Evolutionary conservation across 1,140 invertebrate genomes (phyloP), one percentile per base, ranked within the genome.

Genomic region (Drosophila carrolli): DNA sequence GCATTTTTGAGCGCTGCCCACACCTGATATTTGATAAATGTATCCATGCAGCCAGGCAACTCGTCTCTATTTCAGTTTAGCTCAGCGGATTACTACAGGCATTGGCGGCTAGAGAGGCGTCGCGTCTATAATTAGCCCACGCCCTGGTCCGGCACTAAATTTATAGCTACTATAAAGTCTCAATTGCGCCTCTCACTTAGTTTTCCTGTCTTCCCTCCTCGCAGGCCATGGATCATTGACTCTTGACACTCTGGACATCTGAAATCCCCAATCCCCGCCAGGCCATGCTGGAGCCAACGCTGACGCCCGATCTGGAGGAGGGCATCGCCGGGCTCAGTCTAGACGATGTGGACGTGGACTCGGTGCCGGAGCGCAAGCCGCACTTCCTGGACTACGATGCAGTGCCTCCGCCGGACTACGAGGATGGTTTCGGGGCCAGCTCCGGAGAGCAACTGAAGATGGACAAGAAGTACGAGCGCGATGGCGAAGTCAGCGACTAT

Each of bases 351-450:
- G 89, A 89, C 46, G 76, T 91, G 8, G 88, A 92, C 62, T 80
- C 73, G 7, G 84, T 92, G 38, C 68, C 92, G 10, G 85, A 93
- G 32, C 93, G 93, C 65, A 93, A 93, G 57, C 93, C 93, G 13
- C 94, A 94, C 81, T 94, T 94, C 68, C 91, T 94, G n/a, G 94
- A 94, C 76, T 94, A 94, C 74, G 94, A 94, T 81, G 94, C 94
- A 48, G 93, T 93, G 51, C 92, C 92, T 37, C 93, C 94, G 46
- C 93, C 93, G 14, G 93, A 93, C 62, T 93, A 93, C 32, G 94
- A 93, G 65, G 94, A 93, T 66, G 78, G 75, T 8, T 75, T 81
- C 32, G 72, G 76, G 0, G 38, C 67, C 0, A 57, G 63, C 6
- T 81, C 75, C 10, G 85, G 90, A 0, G 91, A 92, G 58, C 75